These are phyloP conservation scores for Napeogenes sylphis DNA, from an alignment of 2,888 invertebrate species.

Conservation along the genomic window DNA sequence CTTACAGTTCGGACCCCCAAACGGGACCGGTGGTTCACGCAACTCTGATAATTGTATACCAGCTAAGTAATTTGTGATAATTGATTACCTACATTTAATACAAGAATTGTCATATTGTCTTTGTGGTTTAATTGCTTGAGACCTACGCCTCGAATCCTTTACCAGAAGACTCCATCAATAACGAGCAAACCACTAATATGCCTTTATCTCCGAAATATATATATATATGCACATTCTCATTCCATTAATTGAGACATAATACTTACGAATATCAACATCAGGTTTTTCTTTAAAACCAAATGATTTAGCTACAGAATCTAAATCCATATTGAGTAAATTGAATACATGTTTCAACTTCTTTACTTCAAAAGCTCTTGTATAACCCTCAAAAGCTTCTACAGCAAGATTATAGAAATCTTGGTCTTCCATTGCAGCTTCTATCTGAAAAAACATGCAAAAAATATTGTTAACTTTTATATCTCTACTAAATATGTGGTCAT, in stretches of 20 bases:
- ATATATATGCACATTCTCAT: neutral
- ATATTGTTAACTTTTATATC: slow-evolving; percentile 9
- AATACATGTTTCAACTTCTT: slow-evolving; percentile 96
- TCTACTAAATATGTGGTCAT: too few species aligned
- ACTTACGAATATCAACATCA: slow-evolving; percentile 91
- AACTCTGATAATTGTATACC: too few species aligned
- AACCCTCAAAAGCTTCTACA: slow-evolving; percentile 96
- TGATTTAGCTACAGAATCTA: slow-evolving; percentile 89
- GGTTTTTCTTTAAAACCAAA: slow-evolving; percentile 97
- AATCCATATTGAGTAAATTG: slow-evolving; percentile 91
- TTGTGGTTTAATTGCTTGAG: too few species aligned
- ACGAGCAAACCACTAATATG: too few species aligned
- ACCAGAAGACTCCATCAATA: too few species aligned
- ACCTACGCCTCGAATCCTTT: too few species aligned
- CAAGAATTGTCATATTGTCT: too few species aligned
- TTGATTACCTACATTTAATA: too few species aligned
- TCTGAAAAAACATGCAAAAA: slow-evolving; percentile 72
- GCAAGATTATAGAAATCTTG: slow-evolving; percentile 93
- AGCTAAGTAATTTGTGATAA: too few species aligned
- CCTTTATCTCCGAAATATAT: too few species aligned
- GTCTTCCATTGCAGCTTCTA: slow-evolving; percentile 92
- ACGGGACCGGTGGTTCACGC: too few species aligned
- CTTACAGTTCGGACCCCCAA: too few species aligned
- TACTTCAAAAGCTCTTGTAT: slow-evolving; percentile 96
- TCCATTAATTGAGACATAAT: slow-evolving; percentile 9